Evolutionary conservation across 2,797 vertebrate species (phyloP).

Genomic region (Sarcophilus harrisii): DNA sequence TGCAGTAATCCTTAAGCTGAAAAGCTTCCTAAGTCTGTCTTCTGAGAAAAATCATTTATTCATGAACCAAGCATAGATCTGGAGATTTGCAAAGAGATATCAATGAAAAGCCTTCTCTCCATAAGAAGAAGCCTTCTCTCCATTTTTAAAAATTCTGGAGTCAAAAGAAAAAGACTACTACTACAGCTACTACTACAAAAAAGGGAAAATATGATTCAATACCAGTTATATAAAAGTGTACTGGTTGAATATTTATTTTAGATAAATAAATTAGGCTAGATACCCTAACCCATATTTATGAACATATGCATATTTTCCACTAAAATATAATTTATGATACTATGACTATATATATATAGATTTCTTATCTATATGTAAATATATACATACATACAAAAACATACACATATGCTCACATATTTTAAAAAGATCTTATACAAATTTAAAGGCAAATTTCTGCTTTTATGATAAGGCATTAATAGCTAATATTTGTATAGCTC

Average conservation of each 20-base stretch:
- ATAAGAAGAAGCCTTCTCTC: background rate
- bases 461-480: slow-evolving; percentile 9
- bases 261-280: background rate
- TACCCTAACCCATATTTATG: background rate
- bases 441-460: background rate
- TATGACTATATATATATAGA: background rate
- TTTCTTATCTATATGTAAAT: background rate
- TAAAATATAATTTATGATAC: background rate
- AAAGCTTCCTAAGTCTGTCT: background rate
- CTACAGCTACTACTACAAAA: background rate
- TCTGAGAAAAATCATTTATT: slow-evolving; percentile 3
- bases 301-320: background rate
- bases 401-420: background rate
- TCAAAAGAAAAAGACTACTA: background rate
- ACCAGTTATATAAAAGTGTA: background rate
- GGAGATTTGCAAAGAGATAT: slow-evolving; percentile 37
- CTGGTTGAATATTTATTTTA: background rate
- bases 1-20: background rate
- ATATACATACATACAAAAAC: background rate
- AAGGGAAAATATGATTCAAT: slow-evolving; percentile 8
- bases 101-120: slow-evolving; percentile 36
- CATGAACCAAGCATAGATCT: slow-evolving; percentile 25
- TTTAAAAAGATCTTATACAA: slow-evolving; percentile 36
- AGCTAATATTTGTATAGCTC: background rate
- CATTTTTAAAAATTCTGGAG: slow-evolving; percentile 34